Evolutionary conservation across 1,140 invertebrate species (phyloP).

Genomic region (Brachionus plicatilis): DNA sequence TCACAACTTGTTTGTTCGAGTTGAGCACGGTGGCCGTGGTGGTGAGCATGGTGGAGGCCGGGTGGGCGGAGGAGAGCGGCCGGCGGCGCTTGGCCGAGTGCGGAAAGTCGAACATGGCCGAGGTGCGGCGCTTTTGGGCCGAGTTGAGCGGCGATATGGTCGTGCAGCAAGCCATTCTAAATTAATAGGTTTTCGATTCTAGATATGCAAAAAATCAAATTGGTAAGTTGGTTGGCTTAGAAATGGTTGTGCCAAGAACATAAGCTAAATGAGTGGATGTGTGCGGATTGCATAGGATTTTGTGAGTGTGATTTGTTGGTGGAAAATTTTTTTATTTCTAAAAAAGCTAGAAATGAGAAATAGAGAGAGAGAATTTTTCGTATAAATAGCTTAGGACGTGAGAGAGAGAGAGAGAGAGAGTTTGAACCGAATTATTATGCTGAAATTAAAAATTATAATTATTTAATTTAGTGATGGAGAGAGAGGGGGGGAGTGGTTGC

Average conservation of each 20-base stretch:
- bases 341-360: not conserved
- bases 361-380: not conserved
- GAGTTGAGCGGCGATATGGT: conserved; percentile 39
- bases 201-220: not conserved
- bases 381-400: not conserved
- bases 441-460: not conserved
- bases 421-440: not conserved
- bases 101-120: conserved; percentile 1
- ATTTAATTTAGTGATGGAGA: not conserved
- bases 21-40: not conserved
- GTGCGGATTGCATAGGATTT: too few relatives aligned
- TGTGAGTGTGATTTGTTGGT: not conserved
- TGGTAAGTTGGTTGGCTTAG: not conserved
- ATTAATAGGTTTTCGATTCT: not conserved
- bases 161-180: conserved; percentile 35
- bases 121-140: not conserved
- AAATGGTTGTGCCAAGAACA: not conserved
- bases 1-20: not conserved
- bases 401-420: not conserved
- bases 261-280: not conserved
- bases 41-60: not conserved
- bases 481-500: not conserved
- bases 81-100: conserved; percentile 24
- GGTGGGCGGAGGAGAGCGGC: not conserved
- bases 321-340: not conserved